A percentile compares a stretch with the other conserved stretches of the same genome.
Conservation (phyloP, 2,888 invertebrate genomes). For the Acronicta aceris region DNA sequence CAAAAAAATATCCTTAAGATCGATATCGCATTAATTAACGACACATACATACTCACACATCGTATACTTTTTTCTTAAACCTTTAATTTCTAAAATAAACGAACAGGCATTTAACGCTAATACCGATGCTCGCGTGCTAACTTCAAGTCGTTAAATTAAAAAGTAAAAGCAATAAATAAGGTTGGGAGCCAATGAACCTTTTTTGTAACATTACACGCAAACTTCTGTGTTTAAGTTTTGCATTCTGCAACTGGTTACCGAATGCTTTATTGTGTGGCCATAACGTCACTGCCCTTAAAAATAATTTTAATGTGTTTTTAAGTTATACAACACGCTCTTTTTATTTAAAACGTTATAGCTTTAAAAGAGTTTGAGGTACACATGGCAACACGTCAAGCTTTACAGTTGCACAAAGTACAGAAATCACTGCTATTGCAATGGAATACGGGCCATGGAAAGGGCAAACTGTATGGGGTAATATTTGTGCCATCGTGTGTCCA, state of each 20-base stretch:
- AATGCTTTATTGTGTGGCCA: slow-evolving; percentile 45
- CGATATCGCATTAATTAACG: slow-evolving; percentile 55
- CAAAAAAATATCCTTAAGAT: slow-evolving; percentile 25
- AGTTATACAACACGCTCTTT: not conserved
- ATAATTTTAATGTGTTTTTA: not conserved
- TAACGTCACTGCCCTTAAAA: slow-evolving; percentile 41
- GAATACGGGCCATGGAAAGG: too few species aligned
- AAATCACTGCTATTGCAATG: too few species aligned
- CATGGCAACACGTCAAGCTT: too few species aligned
- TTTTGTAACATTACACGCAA: slow-evolving; percentile 66
- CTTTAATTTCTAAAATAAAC: slow-evolving; percentile 49
- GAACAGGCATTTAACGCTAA: slow-evolving; percentile 56
- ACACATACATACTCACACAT: slow-evolving; percentile 29
- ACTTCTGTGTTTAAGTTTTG: slow-evolving; percentile 56
- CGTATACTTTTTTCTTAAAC: slow-evolving; percentile 35
- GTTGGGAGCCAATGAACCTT: slow-evolving; percentile 69
- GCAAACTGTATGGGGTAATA: too few species aligned
- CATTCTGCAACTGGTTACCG: slow-evolving; percentile 59
- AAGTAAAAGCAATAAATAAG: slow-evolving; percentile 76
- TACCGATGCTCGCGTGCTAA: slow-evolving; percentile 68
- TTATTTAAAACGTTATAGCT: too few species aligned
- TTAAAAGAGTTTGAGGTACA: too few species aligned
- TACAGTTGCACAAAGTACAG: too few species aligned
- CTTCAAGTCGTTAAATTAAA: slow-evolving; percentile 70
- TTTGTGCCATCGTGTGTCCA: too few species aligned